phyloP scores from a whole-genome alignment of 2,113 vertebrate genomes.

The Genyomyrus donnyi region DNA sequence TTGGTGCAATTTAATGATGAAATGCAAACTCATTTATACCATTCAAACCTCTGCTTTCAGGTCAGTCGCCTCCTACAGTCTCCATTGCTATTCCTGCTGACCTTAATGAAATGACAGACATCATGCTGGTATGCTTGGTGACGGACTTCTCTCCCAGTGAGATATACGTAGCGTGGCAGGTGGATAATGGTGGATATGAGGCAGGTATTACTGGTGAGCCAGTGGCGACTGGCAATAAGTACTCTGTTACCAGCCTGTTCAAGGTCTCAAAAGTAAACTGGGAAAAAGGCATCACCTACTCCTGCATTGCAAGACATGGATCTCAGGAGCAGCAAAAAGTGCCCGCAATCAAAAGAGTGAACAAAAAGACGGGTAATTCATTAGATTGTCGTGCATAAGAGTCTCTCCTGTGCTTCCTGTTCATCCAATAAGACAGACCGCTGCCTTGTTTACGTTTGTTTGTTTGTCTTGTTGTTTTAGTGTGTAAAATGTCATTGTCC shows the following conservation, averaged over 20 bases:
- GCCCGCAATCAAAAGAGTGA: not conserved
- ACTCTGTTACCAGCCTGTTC: slow-evolving; percentile 8
- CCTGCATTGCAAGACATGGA: not conserved
- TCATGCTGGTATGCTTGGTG: not conserved
- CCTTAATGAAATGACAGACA: not conserved
- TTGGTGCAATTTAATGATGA: not conserved
- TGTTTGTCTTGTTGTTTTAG: not conserved
- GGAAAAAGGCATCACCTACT: not conserved
- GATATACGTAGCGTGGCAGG: not conserved
- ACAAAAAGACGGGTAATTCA: not conserved
- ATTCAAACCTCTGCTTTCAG: not conserved
- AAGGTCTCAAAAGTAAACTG: not conserved
- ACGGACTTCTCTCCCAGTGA: not conserved
- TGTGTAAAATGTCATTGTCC: not conserved
- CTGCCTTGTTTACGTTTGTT: not conserved
- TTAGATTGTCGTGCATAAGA: not conserved
- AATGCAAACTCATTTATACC: not conserved
- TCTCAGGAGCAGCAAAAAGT: not conserved
- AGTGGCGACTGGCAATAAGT: not conserved
- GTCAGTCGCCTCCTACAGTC: not conserved
- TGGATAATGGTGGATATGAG: not conserved
- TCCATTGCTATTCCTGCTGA: not conserved
- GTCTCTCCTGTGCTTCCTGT: not conserved
- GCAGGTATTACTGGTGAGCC: not conserved
- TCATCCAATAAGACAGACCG: not conserved